Evolutionary conservation across 2,113 vertebrate genomes (phyloP), one percentile per base, ranked within the genome.

Genomic region (Chroicocephalus ridibundus): DNA sequence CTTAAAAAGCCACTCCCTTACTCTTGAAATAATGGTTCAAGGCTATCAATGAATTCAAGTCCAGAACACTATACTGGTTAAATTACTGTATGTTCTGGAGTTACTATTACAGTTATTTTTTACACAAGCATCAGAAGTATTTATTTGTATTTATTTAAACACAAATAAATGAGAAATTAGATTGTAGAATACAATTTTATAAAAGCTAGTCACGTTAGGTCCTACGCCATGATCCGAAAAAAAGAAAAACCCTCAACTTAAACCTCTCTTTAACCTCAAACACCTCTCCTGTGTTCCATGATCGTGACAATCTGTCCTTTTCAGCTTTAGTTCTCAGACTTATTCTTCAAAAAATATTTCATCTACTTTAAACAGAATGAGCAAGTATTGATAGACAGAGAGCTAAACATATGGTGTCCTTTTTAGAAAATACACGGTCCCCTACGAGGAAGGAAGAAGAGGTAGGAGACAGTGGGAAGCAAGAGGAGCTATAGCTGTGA

Each of bases 161-260:
- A 76, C 20, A 81, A 80, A 58, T 32, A 81, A 55, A 32, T 34
- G 19, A 38, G 52, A 91, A 76, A 62, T 6, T 6, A 82, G 51
- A 51, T 4, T 51, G 17, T 1, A 76, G 44, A 57, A 32, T 19
- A 46, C 18, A 44, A 36, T 58, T 64, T 57, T 36, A 38, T 9
- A 70, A 64, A 51, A 55, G 26, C 21, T 36, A 68, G 24, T 72
- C 47, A 72, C 17, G 13, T 38, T 27, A 83, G 34, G 47, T 58
- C 20, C 60, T 64, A 51, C 0, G 1, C 27, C 24, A 69, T 15
- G 9, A 44, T 40, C 11, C 0, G 1, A 47, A 26, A 36, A 6
- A 47, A 36, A 40, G 5, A 20, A 49, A 66, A 68, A 6, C 14
- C 26, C 54, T 54, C 27, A 9, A 65, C 22, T 47, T 27, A 34